Conservation (phyloP, 1,140 invertebrate species). For the Mercenaria mercenaria region DNA sequence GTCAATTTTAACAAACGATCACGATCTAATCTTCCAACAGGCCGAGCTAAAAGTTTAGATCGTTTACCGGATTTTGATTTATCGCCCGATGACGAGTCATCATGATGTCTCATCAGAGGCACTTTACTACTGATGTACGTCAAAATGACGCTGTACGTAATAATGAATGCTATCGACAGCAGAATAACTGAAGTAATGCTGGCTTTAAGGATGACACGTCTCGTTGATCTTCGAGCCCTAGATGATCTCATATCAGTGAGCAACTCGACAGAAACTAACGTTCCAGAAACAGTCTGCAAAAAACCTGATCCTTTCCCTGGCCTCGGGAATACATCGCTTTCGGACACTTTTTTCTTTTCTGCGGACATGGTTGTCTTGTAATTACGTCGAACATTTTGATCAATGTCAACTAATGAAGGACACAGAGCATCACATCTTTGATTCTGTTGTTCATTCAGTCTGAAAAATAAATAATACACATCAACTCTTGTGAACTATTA, state of each 20-base stretch:
- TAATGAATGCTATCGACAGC: conserved; percentile 69
- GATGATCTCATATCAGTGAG: conserved; percentile 56
- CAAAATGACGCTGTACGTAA: conserved; percentile 73
- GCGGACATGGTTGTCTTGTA: background rate
- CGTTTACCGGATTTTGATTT: conserved; percentile 62
- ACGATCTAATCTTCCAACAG: background rate
- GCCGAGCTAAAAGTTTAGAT: conserved; percentile 43
- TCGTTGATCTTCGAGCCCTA: conserved; percentile 4
- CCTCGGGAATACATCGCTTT: background rate
- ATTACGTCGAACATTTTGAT: background rate
- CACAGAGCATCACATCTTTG: too few species aligned
- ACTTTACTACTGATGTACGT: conserved; percentile 65
- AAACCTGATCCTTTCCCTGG: conserved; percentile 20
- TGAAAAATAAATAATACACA: too few species aligned
- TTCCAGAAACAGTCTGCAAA: conserved; percentile 10
- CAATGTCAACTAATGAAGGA: background rate
- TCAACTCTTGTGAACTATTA: too few species aligned
- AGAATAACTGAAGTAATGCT: conserved; percentile 72
- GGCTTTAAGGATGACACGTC: conserved; percentile 70
- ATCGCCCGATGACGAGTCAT: conserved; percentile 39
- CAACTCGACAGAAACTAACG: conserved; percentile 48
- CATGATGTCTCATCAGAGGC: conserved; percentile 52
- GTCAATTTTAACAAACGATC: background rate
- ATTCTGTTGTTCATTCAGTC: too few species aligned
- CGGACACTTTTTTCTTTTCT: background rate